phyloP scores from a whole-genome alignment of 2,888 invertebrate species.

The Spodoptera littoralis region DNA sequence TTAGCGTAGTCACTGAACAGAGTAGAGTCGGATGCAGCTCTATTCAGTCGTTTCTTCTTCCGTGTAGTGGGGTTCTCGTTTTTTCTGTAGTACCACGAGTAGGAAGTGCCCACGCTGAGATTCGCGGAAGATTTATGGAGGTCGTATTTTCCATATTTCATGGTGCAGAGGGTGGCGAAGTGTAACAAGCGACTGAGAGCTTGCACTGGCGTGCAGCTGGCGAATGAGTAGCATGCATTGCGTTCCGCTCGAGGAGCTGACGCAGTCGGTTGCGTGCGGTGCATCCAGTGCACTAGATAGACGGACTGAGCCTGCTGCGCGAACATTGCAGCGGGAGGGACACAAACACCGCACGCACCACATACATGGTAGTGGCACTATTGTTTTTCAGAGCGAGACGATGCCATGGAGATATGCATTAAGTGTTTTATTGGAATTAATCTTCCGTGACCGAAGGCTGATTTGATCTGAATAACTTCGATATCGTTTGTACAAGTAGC shows the following conservation, averaged over 20 bases:
- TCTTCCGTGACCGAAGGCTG: slow-evolving; percentile 67
- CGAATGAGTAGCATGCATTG: slow-evolving; percentile 75
- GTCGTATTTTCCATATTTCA: slow-evolving; percentile 88
- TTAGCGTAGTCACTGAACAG: slow-evolving; percentile 87
- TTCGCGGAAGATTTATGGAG: slow-evolving; percentile 84
- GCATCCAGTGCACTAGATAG: slow-evolving; percentile 73
- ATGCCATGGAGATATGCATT: slow-evolving; percentile 76
- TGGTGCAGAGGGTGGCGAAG: slow-evolving; percentile 72
- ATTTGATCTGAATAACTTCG: slow-evolving; percentile 47
- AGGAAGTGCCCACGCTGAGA: slow-evolving; percentile 84
- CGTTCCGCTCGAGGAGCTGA: slow-evolving; percentile 77
- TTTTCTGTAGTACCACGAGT: slow-evolving; percentile 87
- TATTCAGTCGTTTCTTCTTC: slow-evolving; percentile 74
- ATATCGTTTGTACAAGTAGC: slow-evolving; percentile 14
- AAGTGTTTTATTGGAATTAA: slow-evolving; percentile 67
- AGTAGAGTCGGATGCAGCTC: slow-evolving; percentile 85
- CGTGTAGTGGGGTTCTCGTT: slow-evolving; percentile 75
- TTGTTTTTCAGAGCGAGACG: slow-evolving; percentile 83
- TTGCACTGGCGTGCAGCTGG: slow-evolving; percentile 73
- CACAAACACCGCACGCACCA: slow-evolving; percentile 70
- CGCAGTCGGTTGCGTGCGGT: slow-evolving; percentile 69
- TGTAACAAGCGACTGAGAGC: slow-evolving; percentile 76
- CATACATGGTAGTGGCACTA: slow-evolving; percentile 77
- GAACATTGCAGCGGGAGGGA: slow-evolving; percentile 61
- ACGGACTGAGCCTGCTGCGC: slow-evolving; percentile 70